A percentile compares a stretch with the other conserved stretches of the same genome.
Conservation (phyloP, 2,888 invertebrate genomes). For the Callimorpha dominula region DNA sequence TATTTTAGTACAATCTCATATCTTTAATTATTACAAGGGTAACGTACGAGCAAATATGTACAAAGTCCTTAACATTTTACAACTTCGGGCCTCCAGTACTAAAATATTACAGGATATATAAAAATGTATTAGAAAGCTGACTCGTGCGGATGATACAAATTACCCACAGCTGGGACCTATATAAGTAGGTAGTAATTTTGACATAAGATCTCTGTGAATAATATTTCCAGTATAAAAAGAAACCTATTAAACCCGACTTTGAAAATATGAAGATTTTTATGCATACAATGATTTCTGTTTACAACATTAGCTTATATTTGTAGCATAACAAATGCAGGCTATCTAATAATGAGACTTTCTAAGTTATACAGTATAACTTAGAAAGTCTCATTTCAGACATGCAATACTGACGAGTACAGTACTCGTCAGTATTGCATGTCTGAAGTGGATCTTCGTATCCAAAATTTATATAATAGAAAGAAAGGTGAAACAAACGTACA, state of each 20-base stretch:
- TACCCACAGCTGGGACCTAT: conserved; percentile 21
- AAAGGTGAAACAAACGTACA: too few relatives aligned
- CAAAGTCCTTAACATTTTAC: conserved; percentile 41
- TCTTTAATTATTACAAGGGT: not conserved
- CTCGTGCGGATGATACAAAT: conserved; percentile 27
- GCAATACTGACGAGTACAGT: too few relatives aligned
- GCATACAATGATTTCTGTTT: not conserved
- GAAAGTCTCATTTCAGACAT: too few relatives aligned
- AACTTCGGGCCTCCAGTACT: conserved; percentile 30
- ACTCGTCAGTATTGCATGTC: too few relatives aligned
- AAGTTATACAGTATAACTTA: too few relatives aligned
- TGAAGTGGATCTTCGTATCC: too few relatives aligned
- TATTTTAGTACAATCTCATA: not conserved
- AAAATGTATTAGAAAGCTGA: conserved; percentile 39
- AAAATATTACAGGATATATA: conserved; percentile 47
- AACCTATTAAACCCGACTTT: not conserved
- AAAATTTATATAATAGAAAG: too few relatives aligned
- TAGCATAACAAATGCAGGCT: not conserved
- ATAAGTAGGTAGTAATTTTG: conserved; percentile 4
- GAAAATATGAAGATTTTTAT: not conserved
- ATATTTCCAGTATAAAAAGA: conserved; percentile 1
- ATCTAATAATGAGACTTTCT: not conserved
- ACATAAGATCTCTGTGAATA: conserved; percentile 4
- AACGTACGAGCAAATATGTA: not conserved
- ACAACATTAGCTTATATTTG: not conserved